These are phyloP conservation scores for Gibbula magus DNA, from an alignment of 2,888 invertebrate species.

Conservation along the genomic window DNA sequence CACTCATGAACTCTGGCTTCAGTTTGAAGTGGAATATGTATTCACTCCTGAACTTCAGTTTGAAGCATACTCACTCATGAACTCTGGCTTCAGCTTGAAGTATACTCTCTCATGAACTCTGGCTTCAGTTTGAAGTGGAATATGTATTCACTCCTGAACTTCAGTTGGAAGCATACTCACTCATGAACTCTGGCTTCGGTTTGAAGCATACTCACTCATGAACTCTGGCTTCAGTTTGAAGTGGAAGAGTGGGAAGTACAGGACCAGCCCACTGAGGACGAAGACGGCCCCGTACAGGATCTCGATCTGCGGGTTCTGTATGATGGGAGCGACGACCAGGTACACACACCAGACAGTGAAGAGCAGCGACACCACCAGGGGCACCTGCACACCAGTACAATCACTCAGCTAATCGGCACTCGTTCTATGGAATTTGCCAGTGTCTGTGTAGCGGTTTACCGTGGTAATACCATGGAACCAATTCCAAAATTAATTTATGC, in stretches of 20 bases:
- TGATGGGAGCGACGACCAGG: not conserved
- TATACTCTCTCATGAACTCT: too few relatives aligned
- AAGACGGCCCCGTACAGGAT: not conserved
- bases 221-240: conserved; percentile 4
- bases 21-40: too few relatives aligned
- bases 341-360: not conserved
- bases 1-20: too few relatives aligned
- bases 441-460: not conserved
- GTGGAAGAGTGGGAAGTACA: not conserved
- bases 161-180: too few relatives aligned
- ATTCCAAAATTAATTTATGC: not conserved
- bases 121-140: too few relatives aligned
- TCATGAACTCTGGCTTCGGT: not conserved
- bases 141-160: too few relatives aligned
- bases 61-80: too few relatives aligned
- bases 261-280: not conserved
- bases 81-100: too few relatives aligned
- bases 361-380: not conserved
- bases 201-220: not conserved
- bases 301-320: not conserved
- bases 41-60: too few relatives aligned
- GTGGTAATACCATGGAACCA: not conserved
- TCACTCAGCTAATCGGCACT: too few relatives aligned
- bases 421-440: not conserved
- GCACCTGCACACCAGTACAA: not conserved